Conservation (phyloP, 2,888 invertebrate species). For the Sialis lutaria region DNA sequence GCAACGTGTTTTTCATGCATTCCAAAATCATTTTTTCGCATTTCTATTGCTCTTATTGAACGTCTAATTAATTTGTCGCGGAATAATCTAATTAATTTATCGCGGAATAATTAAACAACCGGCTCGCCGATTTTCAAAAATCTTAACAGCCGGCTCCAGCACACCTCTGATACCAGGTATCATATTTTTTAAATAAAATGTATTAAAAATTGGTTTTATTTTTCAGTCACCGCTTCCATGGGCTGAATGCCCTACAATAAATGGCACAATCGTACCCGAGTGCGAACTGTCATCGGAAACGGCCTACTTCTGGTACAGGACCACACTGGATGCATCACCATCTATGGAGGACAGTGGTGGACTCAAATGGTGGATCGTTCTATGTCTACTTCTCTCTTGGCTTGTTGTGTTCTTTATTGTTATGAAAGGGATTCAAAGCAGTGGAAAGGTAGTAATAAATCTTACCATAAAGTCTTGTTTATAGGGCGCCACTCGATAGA, state of each 20-base stretch:
- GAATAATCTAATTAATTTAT: no score
- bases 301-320: slow-evolving; percentile 84
- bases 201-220: no score
- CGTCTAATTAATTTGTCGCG: no score
- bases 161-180: no score
- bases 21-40: no score
- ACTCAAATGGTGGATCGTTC: slow-evolving; percentile 84
- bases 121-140: no score
- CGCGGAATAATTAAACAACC: no score
- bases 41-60: no score
- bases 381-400: slow-evolving; percentile 80
- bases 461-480: slow-evolving; percentile 8
- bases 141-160: no score
- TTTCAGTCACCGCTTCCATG: slow-evolving; percentile 66
- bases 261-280: slow-evolving; percentile 52
- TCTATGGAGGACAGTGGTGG: slow-evolving; percentile 70
- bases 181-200: no score
- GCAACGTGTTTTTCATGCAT: no score
- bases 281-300: slow-evolving; percentile 74
- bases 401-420: slow-evolving; percentile 83
- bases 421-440: slow-evolving; percentile 92
- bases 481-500: not conserved
- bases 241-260: slow-evolving; percentile 56
- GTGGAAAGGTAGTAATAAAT: slow-evolving; percentile 89
- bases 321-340: slow-evolving; percentile 73